Base-by-base conservation (phyloP, 2,113 vertebrate species). In the Coregonus clupeaformis region DNA sequence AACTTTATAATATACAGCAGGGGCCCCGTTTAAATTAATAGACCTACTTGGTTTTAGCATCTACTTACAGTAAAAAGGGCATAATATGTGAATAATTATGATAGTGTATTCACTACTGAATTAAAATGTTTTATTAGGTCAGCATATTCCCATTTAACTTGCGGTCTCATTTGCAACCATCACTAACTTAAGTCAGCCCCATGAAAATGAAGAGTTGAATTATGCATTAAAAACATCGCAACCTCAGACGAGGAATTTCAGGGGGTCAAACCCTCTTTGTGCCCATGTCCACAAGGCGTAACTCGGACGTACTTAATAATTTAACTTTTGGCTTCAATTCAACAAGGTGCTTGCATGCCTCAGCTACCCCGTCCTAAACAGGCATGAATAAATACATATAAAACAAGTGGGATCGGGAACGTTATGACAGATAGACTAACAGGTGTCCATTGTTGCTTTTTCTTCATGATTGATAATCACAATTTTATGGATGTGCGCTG, bases 271-370 rank as follows among this genome's bases (percentile, higher is more conserved):
- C 36, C 52, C 69, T 84, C 36, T 85, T 85, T 82, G 80, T 80
- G 74, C 42, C 67, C 67, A 63, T 77, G 86, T 87, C 24, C 77
- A 82, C 87, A 83, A 76, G 79, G 82, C 69, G 74, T 65, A 77
- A 85, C 76, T 30, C 27, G 47, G 63, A 66, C 70, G 76, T 36
- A 1, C 36, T 36, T 36, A 9, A 36, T 36, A 9, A 36, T 36
- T 36, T 0, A 0, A 36, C 77, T 52, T 79, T 36, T 77, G 32
- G 70, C 72, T 76, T 69, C n/a, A 18, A 70, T 13, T 49, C 68
- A 68, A 57, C 25, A 47, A 36, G 59, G 68, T 2, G 68, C n/a
- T 42, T 14, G 36, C 22, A 42, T 66, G 67, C 52, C 6, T 4
- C 32, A 30, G 22, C 36, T 42, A 7, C 25, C 22, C n/a, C 55